These are phyloP conservation scores for Lindbergichthys nudifrons DNA, from an alignment of 2,797 vertebrate species.

Conservation along the genomic window DNA sequence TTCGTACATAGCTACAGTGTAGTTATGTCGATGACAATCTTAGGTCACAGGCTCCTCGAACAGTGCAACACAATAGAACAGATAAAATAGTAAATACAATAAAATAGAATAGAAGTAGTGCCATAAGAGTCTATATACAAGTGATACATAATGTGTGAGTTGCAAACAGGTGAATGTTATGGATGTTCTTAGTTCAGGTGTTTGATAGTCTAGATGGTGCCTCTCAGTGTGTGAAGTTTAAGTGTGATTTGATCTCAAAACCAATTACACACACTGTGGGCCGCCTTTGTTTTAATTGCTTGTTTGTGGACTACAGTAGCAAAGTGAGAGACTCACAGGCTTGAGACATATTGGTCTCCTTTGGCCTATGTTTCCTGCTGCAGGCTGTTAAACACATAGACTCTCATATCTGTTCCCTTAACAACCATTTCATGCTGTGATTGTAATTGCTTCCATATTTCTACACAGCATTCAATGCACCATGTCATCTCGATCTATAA, in stretches of 20 bases:
- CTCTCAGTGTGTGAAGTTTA: slow-evolving; percentile 5
- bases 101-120: no score
- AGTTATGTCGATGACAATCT: no score
- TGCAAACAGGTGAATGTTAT: no score
- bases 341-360: slow-evolving; percentile 22
- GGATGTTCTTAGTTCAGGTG: no score
- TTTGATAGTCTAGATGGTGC: not conserved
- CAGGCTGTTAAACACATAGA: slow-evolving; percentile 63
- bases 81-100: no score
- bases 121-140: no score
- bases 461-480: slow-evolving; percentile 42
- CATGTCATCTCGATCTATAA: slow-evolving; percentile 76
- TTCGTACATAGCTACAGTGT: no score
- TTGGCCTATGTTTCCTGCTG: slow-evolving; percentile 49
- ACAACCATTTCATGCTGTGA: slow-evolving; percentile 37
- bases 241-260: slow-evolving; percentile 45
- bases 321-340: slow-evolving; percentile 33
- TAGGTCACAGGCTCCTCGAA: no score
- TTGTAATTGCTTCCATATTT: slow-evolving; percentile 56
- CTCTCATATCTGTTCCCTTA: slow-evolving; percentile 28
- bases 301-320: slow-evolving; percentile 33
- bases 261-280: slow-evolving; percentile 25
- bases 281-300: slow-evolving; percentile 58
- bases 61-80: no score
- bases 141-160: no score